phyloP scores from a whole-genome alignment of 1,140 invertebrate species.

The Trachelipus rathkii region DNA sequence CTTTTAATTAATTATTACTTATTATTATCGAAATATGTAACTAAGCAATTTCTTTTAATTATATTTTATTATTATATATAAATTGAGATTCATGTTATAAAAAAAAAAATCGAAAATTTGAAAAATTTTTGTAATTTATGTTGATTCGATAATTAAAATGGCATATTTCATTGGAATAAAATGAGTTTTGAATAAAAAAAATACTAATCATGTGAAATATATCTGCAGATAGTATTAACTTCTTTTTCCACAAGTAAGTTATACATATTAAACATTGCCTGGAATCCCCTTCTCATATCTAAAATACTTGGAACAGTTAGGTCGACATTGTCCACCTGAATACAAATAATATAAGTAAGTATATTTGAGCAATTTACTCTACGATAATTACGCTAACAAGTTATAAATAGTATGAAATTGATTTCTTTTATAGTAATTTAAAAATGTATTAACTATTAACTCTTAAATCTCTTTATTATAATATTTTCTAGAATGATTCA shows the following conservation, averaged over 20 bases:
- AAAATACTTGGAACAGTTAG: slow-evolving; percentile 40
- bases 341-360: background rate
- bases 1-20: too few relatives aligned
- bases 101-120: too few relatives aligned
- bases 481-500: too few relatives aligned
- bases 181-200: slow-evolving; percentile 52
- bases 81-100: too few relatives aligned
- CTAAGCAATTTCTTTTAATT: too few relatives aligned
- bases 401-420: background rate
- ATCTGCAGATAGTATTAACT: background rate
- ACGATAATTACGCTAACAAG: background rate
- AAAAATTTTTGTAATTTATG: too few relatives aligned
- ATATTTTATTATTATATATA: too few relatives aligned
- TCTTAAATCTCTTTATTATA: too few relatives aligned
- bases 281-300: slow-evolving; percentile 41
- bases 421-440: background rate
- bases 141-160: too few relatives aligned
- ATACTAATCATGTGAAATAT: background rate
- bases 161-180: slow-evolving; percentile 75
- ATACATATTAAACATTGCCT: slow-evolving; percentile 43
- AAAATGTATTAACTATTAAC: too few relatives aligned
- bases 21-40: too few relatives aligned
- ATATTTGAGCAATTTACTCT: background rate
- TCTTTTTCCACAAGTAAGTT: slow-evolving; percentile 38
- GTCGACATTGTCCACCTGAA: slow-evolving; percentile 42